Evolutionary conservation across 2,797 vertebrate species (phyloP), one percentile per base, ranked within the genome.

Genomic region (Fistularia tabacaria): DNA sequence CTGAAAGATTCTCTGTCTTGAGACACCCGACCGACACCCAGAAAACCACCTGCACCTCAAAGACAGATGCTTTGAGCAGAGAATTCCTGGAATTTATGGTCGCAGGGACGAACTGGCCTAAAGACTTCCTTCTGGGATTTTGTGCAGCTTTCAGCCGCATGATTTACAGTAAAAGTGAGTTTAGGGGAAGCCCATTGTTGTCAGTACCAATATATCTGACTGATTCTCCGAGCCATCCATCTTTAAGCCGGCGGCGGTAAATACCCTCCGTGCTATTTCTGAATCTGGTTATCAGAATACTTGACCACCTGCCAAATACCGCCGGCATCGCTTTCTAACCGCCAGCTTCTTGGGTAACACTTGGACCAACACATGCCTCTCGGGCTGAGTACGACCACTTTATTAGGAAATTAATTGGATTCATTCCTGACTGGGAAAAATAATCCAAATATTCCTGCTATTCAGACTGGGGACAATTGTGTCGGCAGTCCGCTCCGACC

Each of bases 181-280:
- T 7, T 11, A 38, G 43, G 25, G 6, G 10, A 45, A 25, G 52
- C 52, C n/a, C 8, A 14, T 9, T 8, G 9, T 36, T 37, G 36
- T 45, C 41, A 14, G 7, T 47, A 3, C 8, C n/a, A 38, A 46
- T 56, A 10, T 46, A 38, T 39, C 15, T 38, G 36, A 56, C 36
- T 45, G 37, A 44, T 46, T 45, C 37, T 45, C 40, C 25, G 46
- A 44, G 36, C 14, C 54, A 14, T 11, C 37, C 25, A 14, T 43
- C 13, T 14, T 50, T 38, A 55, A 48, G 60, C 52, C 43, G 38
- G 1, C 25, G 14, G 54, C 48, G 25, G 38, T 25, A 44, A 39
- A 43, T 51, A 49, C 58, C 49, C 50, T 46, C 45, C 14, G 51
- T 41, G 45, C 14, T 25, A 42, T 42, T 44, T 56, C 53, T 46